A percentile compares a stretch with the other conserved stretches of the same genome.
Evolutionary conservation across 2,888 invertebrate genomes (phyloP).

Genomic region (Lymantria monacha): DNA sequence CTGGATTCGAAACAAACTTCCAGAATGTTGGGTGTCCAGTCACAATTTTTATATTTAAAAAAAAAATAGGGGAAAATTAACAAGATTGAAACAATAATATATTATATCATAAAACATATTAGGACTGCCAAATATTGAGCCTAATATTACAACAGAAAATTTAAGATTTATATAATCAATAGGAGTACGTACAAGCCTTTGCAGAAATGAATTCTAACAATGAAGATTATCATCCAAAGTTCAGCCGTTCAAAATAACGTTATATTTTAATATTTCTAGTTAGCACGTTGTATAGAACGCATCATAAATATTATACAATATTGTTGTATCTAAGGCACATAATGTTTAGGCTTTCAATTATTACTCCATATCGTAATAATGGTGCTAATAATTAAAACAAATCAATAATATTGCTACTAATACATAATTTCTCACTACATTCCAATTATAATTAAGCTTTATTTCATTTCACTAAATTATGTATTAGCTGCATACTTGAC

Average conservation of each 20-base stretch:
- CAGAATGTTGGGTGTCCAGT: constrained; percentile 65
- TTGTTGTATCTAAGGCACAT: constrained; percentile 84
- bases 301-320: constrained; percentile 82
- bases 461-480: constrained; percentile 16
- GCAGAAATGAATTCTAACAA: constrained; percentile 69
- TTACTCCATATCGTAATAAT: constrained; percentile 78
- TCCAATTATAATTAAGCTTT: background rate
- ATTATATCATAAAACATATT: constrained; percentile 14
- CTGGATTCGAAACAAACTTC: constrained; percentile 67
- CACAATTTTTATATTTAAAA: constrained; percentile 16
- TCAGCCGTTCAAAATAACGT: constrained; percentile 74
- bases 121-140: constrained; percentile 29
- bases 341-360: constrained; percentile 82
- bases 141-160: constrained; percentile 26
- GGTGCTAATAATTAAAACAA: constrained; percentile 67
- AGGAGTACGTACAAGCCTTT: constrained; percentile 62
- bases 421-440: constrained; percentile 31
- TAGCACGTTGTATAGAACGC: constrained; percentile 82
- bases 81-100: constrained; percentile 14
- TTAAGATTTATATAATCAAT: constrained; percentile 40
- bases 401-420: constrained; percentile 48
- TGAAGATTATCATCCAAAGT: constrained; percentile 59
- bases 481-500: constrained; percentile 46
- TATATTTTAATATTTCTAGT: constrained; percentile 79
- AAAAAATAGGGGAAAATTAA: constrained; percentile 18